Evolutionary conservation across 2,888 invertebrate genomes (phyloP), one percentile per base, ranked within the genome.

Genomic region (Petrophora chlorosata): DNA sequence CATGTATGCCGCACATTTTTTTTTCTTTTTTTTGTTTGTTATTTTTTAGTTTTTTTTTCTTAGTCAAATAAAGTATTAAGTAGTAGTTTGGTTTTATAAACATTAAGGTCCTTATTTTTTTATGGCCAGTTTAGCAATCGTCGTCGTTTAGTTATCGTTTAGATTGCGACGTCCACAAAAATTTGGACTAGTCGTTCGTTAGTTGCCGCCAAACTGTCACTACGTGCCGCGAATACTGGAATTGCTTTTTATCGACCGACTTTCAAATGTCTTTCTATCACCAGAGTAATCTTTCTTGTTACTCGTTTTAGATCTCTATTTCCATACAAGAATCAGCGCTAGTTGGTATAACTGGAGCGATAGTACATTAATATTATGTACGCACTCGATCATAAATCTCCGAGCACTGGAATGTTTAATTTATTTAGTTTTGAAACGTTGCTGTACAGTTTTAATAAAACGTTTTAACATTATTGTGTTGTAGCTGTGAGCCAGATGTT

Each of bases 281-380:
- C n/a, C n/a, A n/a, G n/a, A n/a, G n/a, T n/a, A n/a, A n/a, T n/a
- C n/a, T n/a, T n/a, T n/a, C n/a, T n/a, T n/a, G n/a, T n/a, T n/a
- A n/a, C n/a, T n/a, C n/a, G n/a, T n/a, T n/a, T n/a, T n/a, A n/a
- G n/a, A n/a, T n/a, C n/a, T n/a, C n/a, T n/a, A 25, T 9, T 25
- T 9, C 3, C 25, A 25, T 25, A 25, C 25, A 10, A 25, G 4
- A 19, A 19, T 25, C 10, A 7, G 25, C 10, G 10, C 2, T 10
- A 25, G 25, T 10, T 25, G 25, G 9, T 32, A 32, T 26, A 32
- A 46, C 22, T 39, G 22, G 32, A 28, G 12, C 45, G 33, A 39
- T 45, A 28, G 16, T 32, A 26, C 26, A 54, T 54, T 47, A 43
- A 40, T 50, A 54, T 54, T 54, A 39, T 32, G 28, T 12, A 25